Base-by-base conservation (phyloP, 2,113 vertebrate genomes). In the Hippolais icterina region DNA sequence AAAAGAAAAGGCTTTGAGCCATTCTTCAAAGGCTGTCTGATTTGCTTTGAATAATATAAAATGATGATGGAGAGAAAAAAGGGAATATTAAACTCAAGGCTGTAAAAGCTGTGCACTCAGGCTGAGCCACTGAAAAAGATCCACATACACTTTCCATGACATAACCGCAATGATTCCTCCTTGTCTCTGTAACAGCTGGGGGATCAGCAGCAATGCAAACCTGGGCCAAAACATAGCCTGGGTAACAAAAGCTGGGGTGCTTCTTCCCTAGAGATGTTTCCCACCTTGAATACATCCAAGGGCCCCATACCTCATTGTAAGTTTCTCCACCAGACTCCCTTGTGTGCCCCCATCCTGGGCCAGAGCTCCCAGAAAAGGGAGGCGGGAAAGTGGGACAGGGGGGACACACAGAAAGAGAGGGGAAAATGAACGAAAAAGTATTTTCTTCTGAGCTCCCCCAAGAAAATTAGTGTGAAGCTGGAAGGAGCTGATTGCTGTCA, bases 11-110 rank as follows among this genome's bases (percentile, higher is more conserved):
- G 76, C 96, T 97, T 97, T 97, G 96, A 97, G 97, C 91, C 3
- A 33, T 81, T 96, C 95, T 97, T 97, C 97, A 97, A 97, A 97
- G 96, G 83, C 85, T 93, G 94, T 94, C 96, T 97, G 96, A 96
- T 97, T 96, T 96, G 77, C 96, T 97, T 97, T 97, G 96, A 97
- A 96, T 97, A 96, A 97, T 94, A 96, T 89, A 96, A 97, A 97
- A 96, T 94, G 49, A 96, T 95, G 94, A 97, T 96, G 80, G 72
- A 94, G 96, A 82, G 89, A 91, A 95, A 93, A 97, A 97, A 97
- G 97, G 91, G 96, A 97, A 96, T 96, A 96, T 94, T 95, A 96
- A 96, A 97, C 95, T 94, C 92, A 74, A 69, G 82, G 61, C 90
- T 92, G 94, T 94, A 93, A 97, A 94, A 94, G 84, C 94, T 82